Conservation (phyloP, 1,140 invertebrate species). For the Gyrodactylus salaris region DNA sequence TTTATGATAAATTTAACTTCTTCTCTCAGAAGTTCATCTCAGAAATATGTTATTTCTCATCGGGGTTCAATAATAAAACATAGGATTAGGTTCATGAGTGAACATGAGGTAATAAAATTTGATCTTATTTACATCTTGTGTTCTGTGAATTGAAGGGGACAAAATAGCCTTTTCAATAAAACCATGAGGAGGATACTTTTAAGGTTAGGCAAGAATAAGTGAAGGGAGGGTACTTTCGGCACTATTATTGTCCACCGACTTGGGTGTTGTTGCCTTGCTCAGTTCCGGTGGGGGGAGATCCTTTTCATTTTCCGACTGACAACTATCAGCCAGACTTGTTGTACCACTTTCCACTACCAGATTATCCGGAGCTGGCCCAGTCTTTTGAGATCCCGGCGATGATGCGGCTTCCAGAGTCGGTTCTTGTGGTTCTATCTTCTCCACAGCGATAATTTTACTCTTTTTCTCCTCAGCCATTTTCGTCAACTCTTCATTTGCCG, state of each 20-base stretch:
- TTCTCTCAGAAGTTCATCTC: too few species aligned
- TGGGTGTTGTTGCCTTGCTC: neutral
- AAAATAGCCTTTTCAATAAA: too few species aligned
- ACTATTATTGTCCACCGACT: neutral
- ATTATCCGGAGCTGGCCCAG: neutral
- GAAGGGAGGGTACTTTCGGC: neutral
- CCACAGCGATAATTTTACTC: neutral
- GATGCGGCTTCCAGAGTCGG: neutral
- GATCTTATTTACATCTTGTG: neutral
- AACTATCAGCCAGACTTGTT: neutral
- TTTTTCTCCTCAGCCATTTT: neutral
- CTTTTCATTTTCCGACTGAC: neutral
- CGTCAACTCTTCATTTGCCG: neutral
- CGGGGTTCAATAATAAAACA: too few species aligned
- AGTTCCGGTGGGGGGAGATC: neutral
- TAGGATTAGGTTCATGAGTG: too few species aligned
- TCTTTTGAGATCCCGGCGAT: neutral
- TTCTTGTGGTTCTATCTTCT: neutral
- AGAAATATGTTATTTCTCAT: too few species aligned
- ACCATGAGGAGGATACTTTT: neutral
- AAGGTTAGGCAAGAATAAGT: neutral
- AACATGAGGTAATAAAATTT: neutral
- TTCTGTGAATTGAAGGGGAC: too few species aligned
- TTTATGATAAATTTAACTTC: too few species aligned
- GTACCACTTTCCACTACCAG: neutral